Evolutionary conservation across 1,140 invertebrate species (phyloP).

Genomic region (Bombus impatiens): DNA sequence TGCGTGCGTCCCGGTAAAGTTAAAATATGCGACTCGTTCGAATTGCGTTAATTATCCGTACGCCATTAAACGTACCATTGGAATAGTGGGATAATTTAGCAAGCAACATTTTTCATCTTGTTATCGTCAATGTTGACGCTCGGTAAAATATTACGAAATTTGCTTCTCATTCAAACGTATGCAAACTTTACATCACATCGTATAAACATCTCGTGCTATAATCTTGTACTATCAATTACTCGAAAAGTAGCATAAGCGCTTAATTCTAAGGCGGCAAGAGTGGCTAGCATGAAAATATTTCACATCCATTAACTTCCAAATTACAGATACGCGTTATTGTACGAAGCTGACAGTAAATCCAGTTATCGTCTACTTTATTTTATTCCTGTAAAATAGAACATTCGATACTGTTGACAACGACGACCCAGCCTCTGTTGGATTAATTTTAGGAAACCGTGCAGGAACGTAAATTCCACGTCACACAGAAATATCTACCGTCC

Average conservation of each 20-base stretch:
- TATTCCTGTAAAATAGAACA: too few species aligned
- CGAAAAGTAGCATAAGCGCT: neutral
- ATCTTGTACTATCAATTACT: neutral
- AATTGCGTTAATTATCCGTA: neutral
- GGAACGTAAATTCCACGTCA: too few species aligned
- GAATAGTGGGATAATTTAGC: neutral
- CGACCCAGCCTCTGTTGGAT: rapidly evolving
- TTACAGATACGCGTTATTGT: neutral
- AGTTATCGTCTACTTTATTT: too few species aligned
- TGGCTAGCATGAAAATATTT: too few species aligned
- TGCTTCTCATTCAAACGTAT: neutral
- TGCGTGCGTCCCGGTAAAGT: neutral
- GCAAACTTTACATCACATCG: too few species aligned
- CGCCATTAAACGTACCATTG: neutral
- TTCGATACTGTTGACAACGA: neutral
- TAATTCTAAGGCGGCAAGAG: too few species aligned
- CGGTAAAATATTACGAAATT: neutral
- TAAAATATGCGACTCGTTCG: neutral
- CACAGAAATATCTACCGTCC: too few species aligned
- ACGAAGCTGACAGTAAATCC: too few species aligned
- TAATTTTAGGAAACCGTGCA: neutral
- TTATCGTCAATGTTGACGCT: neutral
- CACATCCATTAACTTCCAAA: neutral
- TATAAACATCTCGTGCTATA: neutral
- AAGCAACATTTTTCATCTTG: neutral